Base-by-base conservation (phyloP, 2,888 invertebrate species). In the Chirona hameri region DNA sequence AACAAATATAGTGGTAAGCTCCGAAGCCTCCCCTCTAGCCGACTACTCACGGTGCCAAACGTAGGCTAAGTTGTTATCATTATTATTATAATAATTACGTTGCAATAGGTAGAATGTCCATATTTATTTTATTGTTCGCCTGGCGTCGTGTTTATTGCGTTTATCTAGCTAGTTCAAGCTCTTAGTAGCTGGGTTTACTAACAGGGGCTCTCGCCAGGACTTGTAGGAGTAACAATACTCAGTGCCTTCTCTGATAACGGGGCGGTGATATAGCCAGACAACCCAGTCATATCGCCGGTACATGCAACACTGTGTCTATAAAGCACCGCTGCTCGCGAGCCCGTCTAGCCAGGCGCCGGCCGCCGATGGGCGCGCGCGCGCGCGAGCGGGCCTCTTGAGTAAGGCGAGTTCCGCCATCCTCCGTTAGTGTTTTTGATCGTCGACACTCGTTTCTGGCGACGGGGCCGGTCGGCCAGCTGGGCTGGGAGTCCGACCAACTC, bases 21-120 rank as follows among this genome's bases (percentile, higher is more conserved):
- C 10, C 65, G 65, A 24, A 65, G 65, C 39, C 39, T 2, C 27
- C 24, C 65, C 29, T 21, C 24, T 55, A 29, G 24, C n/a, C 39
- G 81, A 52, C 27, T 31, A 81, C 81, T 46, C 60, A 57, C 48
- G 52, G 65, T 81, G 46, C 65, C 65, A 81, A 65, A 83, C 39
- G 57, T 65, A 69, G 21, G 24, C 76, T 76, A 46, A 76, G 76
- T 76, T 76, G 76, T 76, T 76, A 46, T 76, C 72, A 76, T 76
- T 76, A 24, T 76, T 76, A 76, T 39, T 39, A 21, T 39, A 46
- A 46, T 76, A 46, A 46, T 76, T 76, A 24, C 21, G 39, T 76
- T 76, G 21, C 39, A 46, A 46, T 76, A 76, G 76, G 4, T 24
- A 46, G 24, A 39, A 46, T 46, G 46, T 46, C 46, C 39, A 46